These are phyloP conservation scores for Andrena flavipes DNA, from an alignment of 2,888 invertebrate genomes.

Conservation along the genomic window DNA sequence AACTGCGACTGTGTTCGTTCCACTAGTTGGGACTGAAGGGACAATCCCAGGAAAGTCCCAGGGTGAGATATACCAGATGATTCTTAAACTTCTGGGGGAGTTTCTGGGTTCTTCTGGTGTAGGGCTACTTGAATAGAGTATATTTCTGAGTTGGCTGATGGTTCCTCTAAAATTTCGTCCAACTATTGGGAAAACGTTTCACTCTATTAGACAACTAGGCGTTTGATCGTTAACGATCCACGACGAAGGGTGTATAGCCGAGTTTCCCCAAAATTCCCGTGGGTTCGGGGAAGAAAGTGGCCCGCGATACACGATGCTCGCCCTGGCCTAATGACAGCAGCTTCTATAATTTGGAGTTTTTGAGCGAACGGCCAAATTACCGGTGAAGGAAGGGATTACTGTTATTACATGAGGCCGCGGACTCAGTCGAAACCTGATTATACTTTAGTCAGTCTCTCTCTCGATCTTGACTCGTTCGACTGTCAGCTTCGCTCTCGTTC, in stretches of 20 bases:
- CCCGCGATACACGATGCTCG: slow-evolving; percentile 67
- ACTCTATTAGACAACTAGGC: background rate
- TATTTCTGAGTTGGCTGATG: background rate
- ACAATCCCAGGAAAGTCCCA: background rate
- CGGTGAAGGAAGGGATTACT: slow-evolving; percentile 83
- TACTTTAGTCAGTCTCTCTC: slow-evolving; percentile 82
- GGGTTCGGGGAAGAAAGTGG: slow-evolving; percentile 69
- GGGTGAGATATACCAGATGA: background rate
- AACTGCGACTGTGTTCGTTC: background rate
- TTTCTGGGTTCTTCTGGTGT: background rate
- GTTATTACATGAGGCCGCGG: slow-evolving; percentile 83
- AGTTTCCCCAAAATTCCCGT: slow-evolving; percentile 70
- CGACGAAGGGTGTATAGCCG: slow-evolving; percentile 18
- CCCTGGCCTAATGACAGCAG: slow-evolving; percentile 83
- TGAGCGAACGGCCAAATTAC: slow-evolving; percentile 84
- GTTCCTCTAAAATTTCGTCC: background rate
- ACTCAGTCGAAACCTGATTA: slow-evolving; percentile 83
- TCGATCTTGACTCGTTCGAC: slow-evolving; percentile 77
- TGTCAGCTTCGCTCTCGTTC: slow-evolving; percentile 77
- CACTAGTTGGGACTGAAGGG: background rate
- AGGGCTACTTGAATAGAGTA: background rate
- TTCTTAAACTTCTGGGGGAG: background rate
- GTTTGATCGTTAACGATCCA: slow-evolving; percentile 53
- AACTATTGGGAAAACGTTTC: slow-evolving; percentile 25
- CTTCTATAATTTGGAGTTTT: slow-evolving; percentile 85